A percentile compares a stretch with the other conserved stretches of the same genome.
Conservation (phyloP, 2,113 vertebrate genomes). For the Stictonetta naevosa region DNA sequence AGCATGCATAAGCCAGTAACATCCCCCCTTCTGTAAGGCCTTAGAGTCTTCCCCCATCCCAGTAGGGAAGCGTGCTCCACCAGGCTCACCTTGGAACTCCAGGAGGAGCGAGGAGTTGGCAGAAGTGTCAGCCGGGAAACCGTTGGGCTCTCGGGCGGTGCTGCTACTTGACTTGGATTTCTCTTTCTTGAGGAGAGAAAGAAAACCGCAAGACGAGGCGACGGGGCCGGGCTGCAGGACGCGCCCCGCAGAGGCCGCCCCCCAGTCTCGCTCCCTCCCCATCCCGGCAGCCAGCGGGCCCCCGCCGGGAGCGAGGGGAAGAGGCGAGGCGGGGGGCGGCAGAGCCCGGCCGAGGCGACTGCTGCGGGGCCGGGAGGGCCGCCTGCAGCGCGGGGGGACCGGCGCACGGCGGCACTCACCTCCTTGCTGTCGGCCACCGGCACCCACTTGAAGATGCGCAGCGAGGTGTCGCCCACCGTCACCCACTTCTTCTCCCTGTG, state of each 20-base stretch:
- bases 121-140: slow-evolving; percentile 84
- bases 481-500: slow-evolving; percentile 99
- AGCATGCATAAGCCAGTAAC: neutral
- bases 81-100: slow-evolving; percentile 90
- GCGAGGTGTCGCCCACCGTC: slow-evolving; percentile 95
- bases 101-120: slow-evolving; percentile 90
- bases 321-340: too few relatives aligned
- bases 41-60: too few relatives aligned
- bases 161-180: slow-evolving; percentile 85
- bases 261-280: too few relatives aligned
- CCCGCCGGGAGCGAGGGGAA: too few relatives aligned
- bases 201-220: neutral
- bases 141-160: slow-evolving; percentile 82
- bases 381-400: too few relatives aligned
- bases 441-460: slow-evolving; percentile 98
- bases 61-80: neutral
- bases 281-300: too few relatives aligned
- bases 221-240: neutral
- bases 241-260: too few relatives aligned
- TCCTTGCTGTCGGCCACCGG: slow-evolving; percentile 95
- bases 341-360: too few relatives aligned
- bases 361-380: too few relatives aligned
- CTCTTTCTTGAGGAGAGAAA: slow-evolving; percentile 83
- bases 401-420: slow-evolving; percentile 75
- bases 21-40: neutral